Evolutionary conservation across 2,888 invertebrate genomes (phyloP).

Genomic region (Xylocampa areola): DNA sequence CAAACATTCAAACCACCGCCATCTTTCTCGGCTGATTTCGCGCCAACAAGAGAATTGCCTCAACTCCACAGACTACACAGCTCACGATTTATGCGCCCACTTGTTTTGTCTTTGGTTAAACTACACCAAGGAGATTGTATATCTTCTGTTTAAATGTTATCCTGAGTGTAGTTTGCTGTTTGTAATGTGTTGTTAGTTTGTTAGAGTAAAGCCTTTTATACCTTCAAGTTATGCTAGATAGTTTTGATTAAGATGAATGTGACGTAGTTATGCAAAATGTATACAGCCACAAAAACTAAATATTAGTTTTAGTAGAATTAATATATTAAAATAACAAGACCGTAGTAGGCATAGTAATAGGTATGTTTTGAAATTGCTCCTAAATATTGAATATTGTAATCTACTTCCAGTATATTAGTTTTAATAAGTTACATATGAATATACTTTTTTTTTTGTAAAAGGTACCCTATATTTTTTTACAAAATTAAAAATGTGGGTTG

Average conservation of each 20-base stretch:
- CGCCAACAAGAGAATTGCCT: conserved; percentile 53
- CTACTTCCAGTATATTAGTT: no score
- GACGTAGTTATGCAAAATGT: no score
- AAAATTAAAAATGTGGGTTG: no score
- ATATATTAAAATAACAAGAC: no score
- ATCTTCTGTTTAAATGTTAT: conserved; percentile 58
- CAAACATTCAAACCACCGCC: conserved; percentile 29
- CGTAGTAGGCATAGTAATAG: no score
- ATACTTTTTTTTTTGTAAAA: no score
- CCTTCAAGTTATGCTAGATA: conserved; percentile 42
- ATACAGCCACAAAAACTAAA: no score
- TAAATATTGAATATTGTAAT: no score
- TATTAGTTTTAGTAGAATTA: no score
- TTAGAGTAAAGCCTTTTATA: conserved; percentile 39
- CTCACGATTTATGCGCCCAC: conserved; percentile 59
- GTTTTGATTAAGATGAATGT: conserved; percentile 46
- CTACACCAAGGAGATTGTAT: conserved; percentile 61
- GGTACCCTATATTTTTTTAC: no score
- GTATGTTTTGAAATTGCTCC: no score
- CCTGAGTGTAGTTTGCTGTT: conserved; percentile 58
- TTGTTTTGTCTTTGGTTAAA: conserved; percentile 63
- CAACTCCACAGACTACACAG: conserved; percentile 48
- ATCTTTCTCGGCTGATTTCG: conserved; percentile 56
- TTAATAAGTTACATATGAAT: no score
- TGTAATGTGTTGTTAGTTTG: conserved; percentile 53